A percentile compares a stretch with the other conserved stretches of the same genome.
Conservation (phyloP, 2,888 invertebrate genomes). For the Thysanoteuthis rhombus region DNA sequence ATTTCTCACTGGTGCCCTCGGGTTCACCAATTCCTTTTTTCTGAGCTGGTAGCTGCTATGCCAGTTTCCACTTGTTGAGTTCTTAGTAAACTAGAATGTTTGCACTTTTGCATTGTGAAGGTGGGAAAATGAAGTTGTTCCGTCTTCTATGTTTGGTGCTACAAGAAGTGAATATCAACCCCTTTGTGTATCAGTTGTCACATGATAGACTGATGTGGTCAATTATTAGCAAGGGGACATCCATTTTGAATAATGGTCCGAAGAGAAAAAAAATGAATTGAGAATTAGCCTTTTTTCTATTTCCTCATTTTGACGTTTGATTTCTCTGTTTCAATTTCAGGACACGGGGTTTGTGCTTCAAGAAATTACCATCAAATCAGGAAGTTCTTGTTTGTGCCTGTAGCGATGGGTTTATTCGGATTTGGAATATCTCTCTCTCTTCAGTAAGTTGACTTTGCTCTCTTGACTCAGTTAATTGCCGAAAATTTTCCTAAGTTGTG, state of each 20-base stretch:
- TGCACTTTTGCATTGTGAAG: neutral
- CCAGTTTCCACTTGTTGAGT: too few species aligned
- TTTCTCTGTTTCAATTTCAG: slow-evolving; percentile 35
- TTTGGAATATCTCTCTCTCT: slow-evolving; percentile 73
- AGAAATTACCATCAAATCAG: slow-evolving; percentile 34
- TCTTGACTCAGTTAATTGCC: too few species aligned
- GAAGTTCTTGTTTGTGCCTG: slow-evolving; percentile 73
- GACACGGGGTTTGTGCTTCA: slow-evolving; percentile 44
- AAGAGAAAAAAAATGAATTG: too few species aligned
- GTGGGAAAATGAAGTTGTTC: neutral
- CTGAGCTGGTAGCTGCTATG: too few species aligned
- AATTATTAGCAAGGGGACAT: neutral
- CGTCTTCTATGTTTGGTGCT: neutral
- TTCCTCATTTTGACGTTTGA: neutral
- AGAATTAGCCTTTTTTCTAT: neutral
- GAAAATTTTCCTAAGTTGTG: neutral
- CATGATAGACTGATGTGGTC: neutral
- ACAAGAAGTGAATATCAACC: neutral
- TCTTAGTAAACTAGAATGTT: too few species aligned
- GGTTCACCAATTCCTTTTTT: too few species aligned
- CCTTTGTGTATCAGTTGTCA: slow-evolving; percentile 30
- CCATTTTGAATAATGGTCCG: too few species aligned
- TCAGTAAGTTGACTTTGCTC: slow-evolving; percentile 39
- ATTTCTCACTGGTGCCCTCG: too few species aligned
- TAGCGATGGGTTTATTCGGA: slow-evolving; percentile 82